phyloP scores from a whole-genome alignment of 2,113 vertebrate species.

The Periophthalmus modestus region DNA sequence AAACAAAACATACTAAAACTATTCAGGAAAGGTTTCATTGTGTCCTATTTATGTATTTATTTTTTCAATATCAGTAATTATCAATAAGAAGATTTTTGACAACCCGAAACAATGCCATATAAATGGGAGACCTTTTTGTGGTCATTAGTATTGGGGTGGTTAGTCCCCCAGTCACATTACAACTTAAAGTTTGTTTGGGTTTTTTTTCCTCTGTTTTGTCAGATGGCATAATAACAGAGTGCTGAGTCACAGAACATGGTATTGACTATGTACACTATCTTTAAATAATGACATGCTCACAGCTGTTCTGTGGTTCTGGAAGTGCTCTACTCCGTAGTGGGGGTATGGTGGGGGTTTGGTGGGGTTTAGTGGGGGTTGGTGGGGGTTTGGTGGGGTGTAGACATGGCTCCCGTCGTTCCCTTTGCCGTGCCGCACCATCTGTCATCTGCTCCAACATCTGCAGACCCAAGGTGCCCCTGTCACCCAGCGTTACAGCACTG shows the following conservation, averaged over 20 bases:
- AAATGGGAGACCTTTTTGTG: neutral
- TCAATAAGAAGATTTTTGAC: too few species aligned
- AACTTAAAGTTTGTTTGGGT: neutral
- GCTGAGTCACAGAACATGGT: slow-evolving; percentile 46
- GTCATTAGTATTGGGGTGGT: neutral
- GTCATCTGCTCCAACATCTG: slow-evolving; percentile 84
- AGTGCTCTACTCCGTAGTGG: slow-evolving; percentile 44
- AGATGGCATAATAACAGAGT: neutral
- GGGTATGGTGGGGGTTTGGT: slow-evolving; percentile 26
- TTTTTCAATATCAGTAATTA: too few species aligned
- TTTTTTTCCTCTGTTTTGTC: neutral
- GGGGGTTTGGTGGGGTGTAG: slow-evolving; percentile 70
- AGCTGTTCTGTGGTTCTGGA: slow-evolving; percentile 35
- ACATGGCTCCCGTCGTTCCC: slow-evolving; percentile 74
- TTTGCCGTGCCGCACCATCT: slow-evolving; percentile 78
- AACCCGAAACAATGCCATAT: too few species aligned
- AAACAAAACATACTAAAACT: neutral
- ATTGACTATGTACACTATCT: slow-evolving; percentile 14
- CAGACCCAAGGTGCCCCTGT: slow-evolving; percentile 86
- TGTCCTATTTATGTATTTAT: too few species aligned
- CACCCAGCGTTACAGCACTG: slow-evolving; percentile 76
- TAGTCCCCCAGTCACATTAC: neutral
- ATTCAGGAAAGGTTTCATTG: neutral
- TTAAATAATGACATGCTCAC: slow-evolving; percentile 7
- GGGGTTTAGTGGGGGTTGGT: slow-evolving; percentile 72